Percentiles rank a stretch among this genome's conserved stretches.
phyloP scores from a whole-genome alignment of 2,113 vertebrate species.

The Bolborhynchus lineola region DNA sequence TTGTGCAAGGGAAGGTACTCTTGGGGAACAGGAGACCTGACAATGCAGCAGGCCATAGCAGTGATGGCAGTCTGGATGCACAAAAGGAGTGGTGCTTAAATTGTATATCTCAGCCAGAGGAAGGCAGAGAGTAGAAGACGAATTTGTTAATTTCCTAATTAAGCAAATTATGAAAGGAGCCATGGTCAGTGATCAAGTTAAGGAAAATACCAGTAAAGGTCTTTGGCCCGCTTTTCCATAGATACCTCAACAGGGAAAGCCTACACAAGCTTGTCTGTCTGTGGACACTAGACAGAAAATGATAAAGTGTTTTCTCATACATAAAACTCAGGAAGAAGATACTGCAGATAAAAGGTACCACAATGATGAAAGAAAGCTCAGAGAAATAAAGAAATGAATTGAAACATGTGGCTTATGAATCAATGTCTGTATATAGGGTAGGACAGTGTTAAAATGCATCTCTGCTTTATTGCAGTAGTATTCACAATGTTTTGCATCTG shows the following conservation, averaged over 20 bases:
- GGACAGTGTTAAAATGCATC: neutral
- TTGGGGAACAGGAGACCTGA: accelerated
- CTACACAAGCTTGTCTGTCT: neutral
- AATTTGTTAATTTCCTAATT: neutral
- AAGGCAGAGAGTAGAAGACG: neutral
- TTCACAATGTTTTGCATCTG: neutral
- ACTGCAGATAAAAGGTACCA: neutral
- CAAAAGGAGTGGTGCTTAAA: neutral
- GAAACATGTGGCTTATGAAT: neutral
- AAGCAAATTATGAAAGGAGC: neutral
- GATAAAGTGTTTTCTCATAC: neutral
- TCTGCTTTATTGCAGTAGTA: neutral
- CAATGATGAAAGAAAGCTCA: neutral
- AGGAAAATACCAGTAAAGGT: neutral
- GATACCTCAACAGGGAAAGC: neutral
- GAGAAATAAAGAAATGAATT: neutral
- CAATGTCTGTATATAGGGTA: neutral
- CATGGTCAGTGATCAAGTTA: neutral
- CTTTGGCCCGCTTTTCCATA: neutral
- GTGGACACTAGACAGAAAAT: neutral
- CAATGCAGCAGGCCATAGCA: neutral
- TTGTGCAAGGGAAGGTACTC: neutral
- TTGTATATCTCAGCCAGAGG: neutral
- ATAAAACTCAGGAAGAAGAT: neutral
- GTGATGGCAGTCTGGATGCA: accelerated